Evolutionary conservation across 2,113 vertebrate genomes (phyloP).

Genomic region (Aythya baeri): DNA sequence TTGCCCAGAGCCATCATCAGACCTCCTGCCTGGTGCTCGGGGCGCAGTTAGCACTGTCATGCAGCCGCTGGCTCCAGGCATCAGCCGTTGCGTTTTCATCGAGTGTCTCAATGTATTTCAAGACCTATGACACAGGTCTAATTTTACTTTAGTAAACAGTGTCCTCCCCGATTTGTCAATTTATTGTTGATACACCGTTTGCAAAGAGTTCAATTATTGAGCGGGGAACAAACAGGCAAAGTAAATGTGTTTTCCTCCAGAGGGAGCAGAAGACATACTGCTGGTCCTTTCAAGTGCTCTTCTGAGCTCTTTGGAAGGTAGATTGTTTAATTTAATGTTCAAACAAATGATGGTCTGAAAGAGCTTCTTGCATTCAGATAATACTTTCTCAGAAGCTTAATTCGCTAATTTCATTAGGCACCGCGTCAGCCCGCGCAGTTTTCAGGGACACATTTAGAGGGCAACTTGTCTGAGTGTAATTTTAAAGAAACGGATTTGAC

Average conservation of each 20-base stretch:
- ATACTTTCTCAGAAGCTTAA: conserved; percentile 46
- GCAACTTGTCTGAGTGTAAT: conserved; percentile 1
- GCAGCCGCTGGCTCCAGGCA: neutral
- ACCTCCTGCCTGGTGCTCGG: neutral
- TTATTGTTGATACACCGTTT: neutral
- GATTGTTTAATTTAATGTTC: conserved; percentile 10
- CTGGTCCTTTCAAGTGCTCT: neutral
- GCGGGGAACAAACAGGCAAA: neutral
- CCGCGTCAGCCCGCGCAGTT: neutral
- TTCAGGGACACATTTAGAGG: conserved; percentile 9
- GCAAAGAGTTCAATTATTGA: neutral
- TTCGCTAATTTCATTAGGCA: conserved; percentile 50
- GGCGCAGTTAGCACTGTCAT: neutral
- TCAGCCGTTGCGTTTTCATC: neutral
- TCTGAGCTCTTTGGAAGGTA: neutral
- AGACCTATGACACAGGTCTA: neutral
- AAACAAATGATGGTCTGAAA: neutral
- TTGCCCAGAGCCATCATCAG: neutral
- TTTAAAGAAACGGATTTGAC: conserved; percentile 32
- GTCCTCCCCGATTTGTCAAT: neutral
- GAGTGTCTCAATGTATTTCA: neutral
- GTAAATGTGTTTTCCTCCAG: neutral
- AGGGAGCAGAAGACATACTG: neutral
- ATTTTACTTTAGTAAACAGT: neutral
- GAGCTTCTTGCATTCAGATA: neutral